Base-by-base conservation (phyloP, 1,140 invertebrate genomes). In the Luehdorfia chinensis region DNA sequence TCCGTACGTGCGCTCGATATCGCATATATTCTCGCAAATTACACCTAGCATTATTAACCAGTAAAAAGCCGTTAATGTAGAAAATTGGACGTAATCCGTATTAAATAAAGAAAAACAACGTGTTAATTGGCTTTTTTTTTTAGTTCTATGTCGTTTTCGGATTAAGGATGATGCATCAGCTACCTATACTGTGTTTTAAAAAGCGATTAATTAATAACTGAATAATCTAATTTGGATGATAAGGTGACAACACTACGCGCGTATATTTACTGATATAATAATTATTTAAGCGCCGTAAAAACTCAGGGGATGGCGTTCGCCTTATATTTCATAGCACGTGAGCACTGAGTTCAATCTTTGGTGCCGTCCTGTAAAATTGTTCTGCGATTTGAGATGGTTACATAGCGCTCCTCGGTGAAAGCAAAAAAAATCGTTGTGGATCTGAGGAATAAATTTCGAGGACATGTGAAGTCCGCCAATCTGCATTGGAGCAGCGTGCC, bases 111-210 rank as follows among this genome's bases (percentile, higher is more conserved):
- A n/a, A 43, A 27, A 43, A 27, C 13, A 43, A 30, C 37, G 37
- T 43, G 37, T 43, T 43, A 43, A 43, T 43, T 43, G 11, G 37
- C 25, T 43, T 43, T 43, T 39, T 36, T 21, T 27, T n/a, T 27
- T 30, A 4, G 14, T 14, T 28, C 8, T 27, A 27, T 43, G 12
- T 25, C 14, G 14, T 16, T 15, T 14, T 27, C 9, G 37, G 37
- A 43, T 43, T 43, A 34, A 18, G 25, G 34, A 3, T 21, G 19
- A 21, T 18, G 33, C 18, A 21, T 36, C 32, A 34, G 32, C 32
- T 34, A 9, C 19, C 27, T 30, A 30, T 36, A 2, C 19, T 2
- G 2, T 2, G 4, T 3, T 36, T 36, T 36, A 36, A 36, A 33
- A 34, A 34, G 13, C 9, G 33, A 36, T 36, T 36, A 36, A 36